phyloP scores from a whole-genome alignment of 35 echinoderm and acorn worm genomes.

The Ptychodera flava region DNA sequence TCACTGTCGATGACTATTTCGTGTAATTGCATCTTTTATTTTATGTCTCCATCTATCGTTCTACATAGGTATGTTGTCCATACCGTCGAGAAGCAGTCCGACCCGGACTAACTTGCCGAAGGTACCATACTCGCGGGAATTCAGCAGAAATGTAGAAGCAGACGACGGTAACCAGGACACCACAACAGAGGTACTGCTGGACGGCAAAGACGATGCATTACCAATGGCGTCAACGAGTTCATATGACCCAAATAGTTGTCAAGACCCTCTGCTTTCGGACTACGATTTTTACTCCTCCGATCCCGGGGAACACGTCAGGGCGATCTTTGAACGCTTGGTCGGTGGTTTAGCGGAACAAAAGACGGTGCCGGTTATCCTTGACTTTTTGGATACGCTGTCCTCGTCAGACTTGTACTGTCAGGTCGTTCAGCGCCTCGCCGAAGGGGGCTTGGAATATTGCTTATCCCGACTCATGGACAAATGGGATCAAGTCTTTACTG shows the following conservation, averaged over 20 bases:
- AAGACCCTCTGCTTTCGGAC: background rate
- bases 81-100: background rate
- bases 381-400: background rate
- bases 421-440: background rate
- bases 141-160: background rate
- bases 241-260: background rate
- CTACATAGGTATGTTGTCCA: background rate
- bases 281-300: background rate
- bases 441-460: background rate
- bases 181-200: background rate
- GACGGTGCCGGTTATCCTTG: background rate
- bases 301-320: background rate
- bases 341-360: background rate
- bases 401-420: background rate
- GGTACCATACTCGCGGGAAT: background rate
- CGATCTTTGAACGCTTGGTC: background rate
- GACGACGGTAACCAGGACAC: background rate
- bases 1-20: background rate
- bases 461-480: background rate
- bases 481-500: background rate
- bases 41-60: background rate
- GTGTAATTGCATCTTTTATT: background rate
- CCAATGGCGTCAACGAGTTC: background rate
- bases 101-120: background rate
- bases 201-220: background rate